Evolutionary conservation across 1,140 invertebrate genomes (phyloP).

Genomic region (Nilaparvata lugens): DNA sequence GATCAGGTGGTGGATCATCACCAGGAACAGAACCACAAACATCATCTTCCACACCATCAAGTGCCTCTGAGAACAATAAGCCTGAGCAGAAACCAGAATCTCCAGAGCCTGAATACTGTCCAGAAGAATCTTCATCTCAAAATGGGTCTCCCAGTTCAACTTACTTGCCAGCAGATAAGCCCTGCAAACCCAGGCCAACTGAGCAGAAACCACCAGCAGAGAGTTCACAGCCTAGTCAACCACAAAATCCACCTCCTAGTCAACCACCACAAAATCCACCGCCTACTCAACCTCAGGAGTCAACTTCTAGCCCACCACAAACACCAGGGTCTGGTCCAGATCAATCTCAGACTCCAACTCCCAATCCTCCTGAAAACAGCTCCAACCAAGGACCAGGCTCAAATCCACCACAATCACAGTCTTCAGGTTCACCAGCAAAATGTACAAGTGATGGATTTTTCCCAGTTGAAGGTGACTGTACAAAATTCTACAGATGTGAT

Average conservation of each 20-base stretch:
- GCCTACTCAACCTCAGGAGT: background rate
- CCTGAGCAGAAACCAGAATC: background rate
- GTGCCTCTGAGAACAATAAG: background rate
- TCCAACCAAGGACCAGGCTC: background rate
- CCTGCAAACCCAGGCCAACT: background rate
- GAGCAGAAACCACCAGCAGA: background rate
- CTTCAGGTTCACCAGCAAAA: conserved; percentile 2
- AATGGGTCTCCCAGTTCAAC: background rate
- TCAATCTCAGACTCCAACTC: conserved; percentile 1
- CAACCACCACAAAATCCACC: background rate
- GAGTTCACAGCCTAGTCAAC: background rate
- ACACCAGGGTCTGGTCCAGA: conserved; percentile 13
- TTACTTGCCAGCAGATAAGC: background rate
- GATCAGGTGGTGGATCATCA: background rate
- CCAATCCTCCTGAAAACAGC: background rate
- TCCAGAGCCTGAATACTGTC: background rate
- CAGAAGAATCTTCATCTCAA: background rate
- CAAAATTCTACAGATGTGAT: conserved; percentile 37
- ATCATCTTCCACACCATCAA: background rate
- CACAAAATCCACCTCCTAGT: background rate
- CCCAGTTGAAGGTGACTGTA: conserved; percentile 36
- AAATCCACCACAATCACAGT: background rate
- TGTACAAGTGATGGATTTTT: conserved; percentile 49
- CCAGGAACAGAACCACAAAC: background rate
- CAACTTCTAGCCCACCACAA: background rate